Evolutionary conservation across 2,888 invertebrate species (phyloP).

Genomic region (Dryomyza anilis): DNA sequence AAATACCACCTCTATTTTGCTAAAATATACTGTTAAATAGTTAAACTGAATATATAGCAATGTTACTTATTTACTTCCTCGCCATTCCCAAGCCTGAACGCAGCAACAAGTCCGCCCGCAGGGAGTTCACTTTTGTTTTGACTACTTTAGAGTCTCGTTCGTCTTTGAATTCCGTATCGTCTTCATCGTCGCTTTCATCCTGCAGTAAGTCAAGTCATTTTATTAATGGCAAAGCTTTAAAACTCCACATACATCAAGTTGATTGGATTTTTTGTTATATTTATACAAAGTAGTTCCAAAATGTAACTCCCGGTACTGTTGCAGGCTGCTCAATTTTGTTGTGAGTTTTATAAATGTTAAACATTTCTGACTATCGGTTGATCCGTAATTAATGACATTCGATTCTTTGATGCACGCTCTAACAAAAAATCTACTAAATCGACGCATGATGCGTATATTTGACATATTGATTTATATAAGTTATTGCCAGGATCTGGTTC

Average conservation of each 20-base stretch:
- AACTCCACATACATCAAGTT: slow-evolving; percentile 15
- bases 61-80: slow-evolving; percentile 73
- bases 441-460: slow-evolving; percentile 1
- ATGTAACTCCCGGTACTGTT: slow-evolving; percentile 7
- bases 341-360: no score
- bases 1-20: slow-evolving; percentile 80
- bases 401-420: background rate
- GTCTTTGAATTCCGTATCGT: slow-evolving; percentile 62
- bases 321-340: no score
- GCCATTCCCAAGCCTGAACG: slow-evolving; percentile 74
- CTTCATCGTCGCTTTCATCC: slow-evolving; percentile 64
- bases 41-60: background rate
- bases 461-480: background rate
- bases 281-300: slow-evolving; percentile 32
- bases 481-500: background rate
- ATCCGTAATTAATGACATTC: background rate
- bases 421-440: background rate
- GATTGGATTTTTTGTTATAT: slow-evolving; percentile 45
- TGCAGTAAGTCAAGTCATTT: slow-evolving; percentile 8
- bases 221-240: background rate
- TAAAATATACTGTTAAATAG: slow-evolving; percentile 48
- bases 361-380: background rate
- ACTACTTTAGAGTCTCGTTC: slow-evolving; percentile 71
- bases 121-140: slow-evolving; percentile 68
- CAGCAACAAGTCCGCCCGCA: slow-evolving; percentile 73